Base-by-base conservation (phyloP, 1,140 invertebrate species). In the Melipona quadrifasciata region DNA sequence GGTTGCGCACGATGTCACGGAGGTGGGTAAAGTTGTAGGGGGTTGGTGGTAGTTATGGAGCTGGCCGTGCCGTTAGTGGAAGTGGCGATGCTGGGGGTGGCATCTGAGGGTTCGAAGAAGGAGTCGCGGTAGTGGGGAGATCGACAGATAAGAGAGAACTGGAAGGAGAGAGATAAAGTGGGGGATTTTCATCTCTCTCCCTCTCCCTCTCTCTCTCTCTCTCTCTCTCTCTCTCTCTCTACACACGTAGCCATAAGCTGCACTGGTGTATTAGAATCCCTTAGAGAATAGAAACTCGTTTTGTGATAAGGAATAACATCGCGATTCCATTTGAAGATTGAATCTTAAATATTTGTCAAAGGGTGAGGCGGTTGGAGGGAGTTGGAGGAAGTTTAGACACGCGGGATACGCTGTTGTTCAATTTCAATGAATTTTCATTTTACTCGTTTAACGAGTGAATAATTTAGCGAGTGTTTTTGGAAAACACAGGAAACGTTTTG, bases 91-190 rank as follows among this genome's bases (percentile, higher is more conserved):
- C 71, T 86, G 85, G 88, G 87, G 88, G 87, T 89, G 88, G 88
- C 81, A 89, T 89, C 87, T 89, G 86, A 86, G 82, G 89, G 72
- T 87, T 85, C 82, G 82, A 89, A 85, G 83, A 88, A 89, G 87
- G 84, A 87, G 80, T 78, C 64, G 39, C 58, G 64, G 80, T 81
- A 89, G 90, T 89, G 85, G 89, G 87, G 87, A 88, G 79, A 90
- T 90, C 89, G 86, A 85, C 84, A 84, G 87, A 90, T 90, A 87
- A 80, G 86, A 89, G 87, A 74, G 73, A 88, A 86, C 34, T 70
- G 53, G 51, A 82, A 82, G 68, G 80, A 84, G 82, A 16, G 68
- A 77, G 79, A 76, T 51, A 31, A 17, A 72, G 53, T n/a, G 34
- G 79, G 80, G 65, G 83, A 74, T 74, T 80, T 80, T 73, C 83